Evolutionary conservation across 2,888 invertebrate genomes (phyloP), one percentile per base, ranked within the genome.

Genomic region (Crioceris asparagi): DNA sequence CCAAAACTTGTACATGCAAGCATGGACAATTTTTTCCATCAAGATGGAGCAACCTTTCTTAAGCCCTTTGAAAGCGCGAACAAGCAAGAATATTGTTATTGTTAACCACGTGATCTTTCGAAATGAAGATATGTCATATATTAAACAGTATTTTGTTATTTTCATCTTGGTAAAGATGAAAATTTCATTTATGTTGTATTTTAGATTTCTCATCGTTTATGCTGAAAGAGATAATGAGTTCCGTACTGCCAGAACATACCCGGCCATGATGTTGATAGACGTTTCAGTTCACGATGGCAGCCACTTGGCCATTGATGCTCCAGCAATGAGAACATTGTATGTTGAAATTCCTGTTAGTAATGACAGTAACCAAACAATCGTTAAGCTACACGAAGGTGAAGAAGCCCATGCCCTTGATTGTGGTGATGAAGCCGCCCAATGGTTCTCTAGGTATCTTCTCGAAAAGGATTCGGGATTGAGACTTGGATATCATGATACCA

Each of bases 351-450:
- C 69, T 0, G 50, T n/a, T n/a, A n/a, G n/a, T n/a, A n/a, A n/a
- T n/a, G n/a, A n/a, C n/a, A n/a, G n/a, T n/a, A n/a, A n/a, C n/a
- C n/a, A n/a, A n/a, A n/a, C n/a, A n/a, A n/a, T n/a, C n/a, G n/a
- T n/a, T 21, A 51, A 51, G 27, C 36, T 54, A n/a, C 51, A 51
- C 29, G 17, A 41, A 25, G 47, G 48, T 4, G 66, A 64, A 38
- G 61, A 64, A 39, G 56, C 72, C 1, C 53, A 64, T 30, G 68
- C 71, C 25, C 54, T 71, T 38, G 79, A 80, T 57, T 79, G 78
- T 60, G 79, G 79, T 2, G 67, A 74, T 23, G 70, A 69, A 42
- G 72, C 70, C 2, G 70, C 75, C 1, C 56, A 62, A 30, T 81
- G 79, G 79, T 58, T 80, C 42, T 70, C 73, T 3, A 61, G 60